A percentile compares a stretch with the other conserved stretches of the same genome.
Conservation (phyloP, 2,797 vertebrate species). For the Hydrophis major region DNA sequence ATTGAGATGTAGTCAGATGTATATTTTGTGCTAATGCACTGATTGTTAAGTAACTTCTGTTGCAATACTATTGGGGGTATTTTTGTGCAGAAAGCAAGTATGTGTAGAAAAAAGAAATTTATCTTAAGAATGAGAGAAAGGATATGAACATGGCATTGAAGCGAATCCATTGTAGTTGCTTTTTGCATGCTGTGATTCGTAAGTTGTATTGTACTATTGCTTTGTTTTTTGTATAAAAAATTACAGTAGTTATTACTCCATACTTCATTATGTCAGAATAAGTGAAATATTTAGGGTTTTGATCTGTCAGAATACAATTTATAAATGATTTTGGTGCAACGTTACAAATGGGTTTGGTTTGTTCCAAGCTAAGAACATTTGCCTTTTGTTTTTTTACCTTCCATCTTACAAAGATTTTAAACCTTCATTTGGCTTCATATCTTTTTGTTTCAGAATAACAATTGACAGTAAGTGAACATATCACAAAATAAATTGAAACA, state of each 20-base stretch:
- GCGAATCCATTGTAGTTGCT: not conserved
- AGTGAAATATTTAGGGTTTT: not conserved
- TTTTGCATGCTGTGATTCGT: not conserved
- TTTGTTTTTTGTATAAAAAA: not conserved
- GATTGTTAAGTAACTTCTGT: not conserved
- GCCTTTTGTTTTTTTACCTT: not conserved
- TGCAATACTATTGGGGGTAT: not conserved
- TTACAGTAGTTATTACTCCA: not conserved
- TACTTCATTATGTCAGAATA: not conserved
- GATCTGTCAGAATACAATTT: not conserved
- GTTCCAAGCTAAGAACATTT: not conserved
- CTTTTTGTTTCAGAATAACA: not conserved
- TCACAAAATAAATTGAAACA: not conserved
- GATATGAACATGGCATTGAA: not conserved
- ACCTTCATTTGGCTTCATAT: not conserved
- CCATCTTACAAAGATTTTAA: not conserved
- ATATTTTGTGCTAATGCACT: not conserved
- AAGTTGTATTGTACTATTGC: not conserved
- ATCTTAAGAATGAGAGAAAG: not conserved
- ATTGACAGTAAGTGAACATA: not conserved
- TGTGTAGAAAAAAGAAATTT: not conserved
- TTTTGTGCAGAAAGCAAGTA: not conserved
- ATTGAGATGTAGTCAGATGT: not conserved
- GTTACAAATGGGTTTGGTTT: not conserved
- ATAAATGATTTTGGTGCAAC: not conserved